These are phyloP conservation scores for Crypturellus undulatus DNA, from an alignment of 2,113 vertebrate species.

Conservation along the genomic window DNA sequence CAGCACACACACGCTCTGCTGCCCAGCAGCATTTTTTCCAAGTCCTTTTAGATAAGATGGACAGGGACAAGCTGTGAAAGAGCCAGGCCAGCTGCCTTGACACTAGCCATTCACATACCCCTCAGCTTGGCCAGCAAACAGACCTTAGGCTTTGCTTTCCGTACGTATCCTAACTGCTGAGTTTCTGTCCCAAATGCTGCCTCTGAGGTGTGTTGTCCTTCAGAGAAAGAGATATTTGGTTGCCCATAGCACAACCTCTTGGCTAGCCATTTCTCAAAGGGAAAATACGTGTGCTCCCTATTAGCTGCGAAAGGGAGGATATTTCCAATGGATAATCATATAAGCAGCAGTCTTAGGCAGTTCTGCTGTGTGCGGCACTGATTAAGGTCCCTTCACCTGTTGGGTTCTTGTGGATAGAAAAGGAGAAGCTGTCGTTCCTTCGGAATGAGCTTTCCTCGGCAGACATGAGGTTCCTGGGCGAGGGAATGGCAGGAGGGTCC, in stretches of 20 bases:
- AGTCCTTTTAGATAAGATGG: neutral
- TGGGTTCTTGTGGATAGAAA: neutral
- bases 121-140: neutral
- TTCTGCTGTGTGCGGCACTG: neutral
- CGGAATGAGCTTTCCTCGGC: neutral
- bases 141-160: neutral
- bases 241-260: neutral
- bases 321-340: neutral
- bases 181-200: neutral
- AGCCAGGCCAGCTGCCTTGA: neutral
- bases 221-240: neutral
- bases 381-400: neutral
- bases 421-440: neutral
- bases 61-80: slow-evolving; percentile 7
- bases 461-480: fast-evolving
- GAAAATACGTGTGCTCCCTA: neutral
- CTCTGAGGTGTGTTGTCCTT: neutral
- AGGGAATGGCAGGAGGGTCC: neutral
- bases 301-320: neutral
- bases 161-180: neutral
- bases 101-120: neutral
- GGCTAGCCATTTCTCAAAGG: neutral
- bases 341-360: neutral
- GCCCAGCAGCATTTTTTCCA: slow-evolving; percentile 9
- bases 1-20: neutral